Conservation (phyloP, 2,888 invertebrate species). For the Ophion costatus region DNA sequence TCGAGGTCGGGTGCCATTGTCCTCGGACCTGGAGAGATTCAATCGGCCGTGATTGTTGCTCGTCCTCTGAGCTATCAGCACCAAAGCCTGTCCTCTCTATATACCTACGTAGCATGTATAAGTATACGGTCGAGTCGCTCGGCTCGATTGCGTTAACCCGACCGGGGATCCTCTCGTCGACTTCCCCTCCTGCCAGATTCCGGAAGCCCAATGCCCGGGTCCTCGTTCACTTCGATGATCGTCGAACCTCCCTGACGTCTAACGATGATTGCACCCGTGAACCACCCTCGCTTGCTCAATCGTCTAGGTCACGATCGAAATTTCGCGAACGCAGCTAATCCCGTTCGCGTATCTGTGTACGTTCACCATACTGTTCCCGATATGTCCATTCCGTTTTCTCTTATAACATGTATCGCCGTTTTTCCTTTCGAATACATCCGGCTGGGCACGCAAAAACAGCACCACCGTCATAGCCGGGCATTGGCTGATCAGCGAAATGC, state of each 20-base stretch:
- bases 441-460: conserved; percentile 1
- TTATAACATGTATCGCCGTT: background rate
- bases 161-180: conserved; percentile 52
- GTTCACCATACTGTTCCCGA: conserved; percentile 13
- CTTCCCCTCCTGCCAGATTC: conserved; percentile 45
- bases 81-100: conserved; percentile 63
- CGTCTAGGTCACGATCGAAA: conserved; percentile 75
- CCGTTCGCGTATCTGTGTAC: conserved; percentile 21
- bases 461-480: background rate
- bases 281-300: conserved; percentile 52
- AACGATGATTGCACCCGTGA: conserved; percentile 77
- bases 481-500: background rate
- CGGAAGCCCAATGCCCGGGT: conserved; percentile 46
- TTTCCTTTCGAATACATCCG: conserved; percentile 12
- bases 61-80: conserved; percentile 69
- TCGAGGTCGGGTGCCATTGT: conserved; percentile 67
- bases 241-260: conserved; percentile 69
- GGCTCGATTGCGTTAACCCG: conserved; percentile 63
- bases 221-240: conserved; percentile 60
- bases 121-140: conserved; percentile 27
- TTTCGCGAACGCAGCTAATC: conserved; percentile 69
- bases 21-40: conserved; percentile 72
- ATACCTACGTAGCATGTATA: conserved; percentile 41
- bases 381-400: conserved; percentile 13
- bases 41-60: conserved; percentile 79